Evolutionary conservation across 2,797 vertebrate genomes (phyloP), one percentile per base, ranked within the genome.

Genomic region (Denticeps clupeoides): DNA sequence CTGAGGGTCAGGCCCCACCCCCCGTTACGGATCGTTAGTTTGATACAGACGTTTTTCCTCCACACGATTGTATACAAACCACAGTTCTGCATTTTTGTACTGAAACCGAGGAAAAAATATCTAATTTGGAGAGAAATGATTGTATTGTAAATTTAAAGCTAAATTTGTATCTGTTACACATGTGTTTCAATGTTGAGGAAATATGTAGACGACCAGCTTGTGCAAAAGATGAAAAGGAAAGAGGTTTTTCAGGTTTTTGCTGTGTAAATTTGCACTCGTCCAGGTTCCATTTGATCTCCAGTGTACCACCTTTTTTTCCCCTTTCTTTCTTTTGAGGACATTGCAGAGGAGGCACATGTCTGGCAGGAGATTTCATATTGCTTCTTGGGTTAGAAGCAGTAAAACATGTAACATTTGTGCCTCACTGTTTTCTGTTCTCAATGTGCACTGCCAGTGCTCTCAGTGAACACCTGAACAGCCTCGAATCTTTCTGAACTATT

Each of bases 81-180:
- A 87, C 85, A 91, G 82, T 89, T 89, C 84, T 93, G 86, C 86
- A 80, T 87, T 89, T 52, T 93, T 89, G 82, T 92, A 92, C 85
- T n/a, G n/a, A n/a, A n/a, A n/a, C n/a, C n/a, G n/a, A n/a, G n/a
- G n/a, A 84, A 79, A 80, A 80, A 82, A 84, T 72, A 80, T 79
- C 71, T 63, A 78, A 90, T 90, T 89, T 90, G 87, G 80, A 54
- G 47, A 42, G 48, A 53, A 74, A 61, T 85, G 87, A 91, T 91
- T 96, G 89, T 96, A 92, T 91, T 93, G 85, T 96, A 90, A 92
- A 89, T 81, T n/a, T 87, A 87, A 86, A 87, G 85, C 87, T 77
- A 87, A 88, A 86, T 88, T 90, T 93, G 86, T 89, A 87, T 88
- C 82, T 78, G 77, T 82, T 91, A 89, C 23, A 25, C 15, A 24